A percentile compares a stretch with the other conserved stretches of the same genome.
Conservation (phyloP, 37 sponge, comb jelly and placozoan genomes). For the Geodia barretti region DNA sequence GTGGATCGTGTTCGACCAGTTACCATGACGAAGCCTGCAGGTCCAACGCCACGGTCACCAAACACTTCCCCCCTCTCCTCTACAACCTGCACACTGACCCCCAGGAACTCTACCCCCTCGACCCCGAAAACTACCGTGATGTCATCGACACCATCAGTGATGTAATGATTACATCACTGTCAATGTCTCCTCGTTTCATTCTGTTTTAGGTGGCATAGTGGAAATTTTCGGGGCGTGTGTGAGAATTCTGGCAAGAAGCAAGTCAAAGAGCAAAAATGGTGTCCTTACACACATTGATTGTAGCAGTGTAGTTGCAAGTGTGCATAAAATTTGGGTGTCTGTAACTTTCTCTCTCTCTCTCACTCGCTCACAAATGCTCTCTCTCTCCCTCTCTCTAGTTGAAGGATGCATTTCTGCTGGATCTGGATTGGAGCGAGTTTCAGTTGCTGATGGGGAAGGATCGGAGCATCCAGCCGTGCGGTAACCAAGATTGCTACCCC, state of each 20-base stretch:
- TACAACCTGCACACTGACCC: conserved; percentile 63
- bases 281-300: too few species aligned
- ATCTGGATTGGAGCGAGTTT: conserved; percentile 27
- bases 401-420: neutral
- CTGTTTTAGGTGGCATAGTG: too few species aligned
- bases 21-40: conserved; percentile 48
- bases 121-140: conserved; percentile 6
- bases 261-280: too few species aligned
- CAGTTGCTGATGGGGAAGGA: conserved; percentile 8
- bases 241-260: too few species aligned
- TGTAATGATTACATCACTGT: too few species aligned
- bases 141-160: conserved; percentile 19
- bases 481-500: conserved; percentile 43
- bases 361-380: too few species aligned
- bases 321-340: too few species aligned
- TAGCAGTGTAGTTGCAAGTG: too few species aligned
- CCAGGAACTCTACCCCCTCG: conserved; percentile 39
- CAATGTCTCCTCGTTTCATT: too few species aligned
- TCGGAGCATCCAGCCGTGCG: conserved; percentile 39
- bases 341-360: too few species aligned
- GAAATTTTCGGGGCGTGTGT: too few species aligned
- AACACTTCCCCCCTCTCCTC: conserved; percentile 56
- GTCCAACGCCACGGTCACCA: conserved; percentile 8
- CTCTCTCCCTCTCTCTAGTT: conserved; percentile 7
- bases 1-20: conserved; percentile 18